Evolutionary conservation across 2,888 invertebrate genomes (phyloP).

Genomic region (Apamea anceps): DNA sequence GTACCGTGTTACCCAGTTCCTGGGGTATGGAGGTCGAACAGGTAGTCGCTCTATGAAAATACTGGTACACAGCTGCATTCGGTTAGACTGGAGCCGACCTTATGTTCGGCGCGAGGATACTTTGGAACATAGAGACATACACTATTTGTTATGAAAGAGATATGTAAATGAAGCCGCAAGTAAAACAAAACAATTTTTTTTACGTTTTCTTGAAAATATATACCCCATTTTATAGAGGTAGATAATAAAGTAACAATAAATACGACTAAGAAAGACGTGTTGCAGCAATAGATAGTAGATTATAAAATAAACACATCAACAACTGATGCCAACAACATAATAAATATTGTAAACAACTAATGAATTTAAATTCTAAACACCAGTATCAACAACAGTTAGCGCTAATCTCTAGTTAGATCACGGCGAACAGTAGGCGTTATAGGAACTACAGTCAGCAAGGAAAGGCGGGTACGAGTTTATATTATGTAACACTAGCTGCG

Average conservation of each 20-base stretch:
- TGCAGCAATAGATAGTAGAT: not conserved
- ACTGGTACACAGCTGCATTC: too few relatives aligned
- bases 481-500: too few relatives aligned
- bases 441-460: not conserved
- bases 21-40: too few relatives aligned
- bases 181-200: too few relatives aligned
- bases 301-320: slow-evolving; percentile 23
- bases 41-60: too few relatives aligned
- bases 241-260: slow-evolving; percentile 4
- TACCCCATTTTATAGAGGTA: not conserved
- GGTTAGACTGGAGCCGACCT: not conserved
- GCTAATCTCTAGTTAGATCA: slow-evolving; percentile 38
- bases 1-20: too few relatives aligned
- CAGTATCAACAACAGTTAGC: slow-evolving; percentile 29
- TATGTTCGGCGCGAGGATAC: not conserved
- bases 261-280: slow-evolving; percentile 5
- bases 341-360: slow-evolving; percentile 40
- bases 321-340: slow-evolving; percentile 41
- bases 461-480: not conserved
- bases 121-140: not conserved
- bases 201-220: not conserved
- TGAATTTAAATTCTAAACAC: slow-evolving; percentile 42
- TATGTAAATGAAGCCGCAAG: not conserved
- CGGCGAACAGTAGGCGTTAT: slow-evolving; percentile 10
- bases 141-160: not conserved